These are phyloP conservation scores for Cantharis flavilabris DNA, from an alignment of 2,888 invertebrate species.

Conservation along the genomic window DNA sequence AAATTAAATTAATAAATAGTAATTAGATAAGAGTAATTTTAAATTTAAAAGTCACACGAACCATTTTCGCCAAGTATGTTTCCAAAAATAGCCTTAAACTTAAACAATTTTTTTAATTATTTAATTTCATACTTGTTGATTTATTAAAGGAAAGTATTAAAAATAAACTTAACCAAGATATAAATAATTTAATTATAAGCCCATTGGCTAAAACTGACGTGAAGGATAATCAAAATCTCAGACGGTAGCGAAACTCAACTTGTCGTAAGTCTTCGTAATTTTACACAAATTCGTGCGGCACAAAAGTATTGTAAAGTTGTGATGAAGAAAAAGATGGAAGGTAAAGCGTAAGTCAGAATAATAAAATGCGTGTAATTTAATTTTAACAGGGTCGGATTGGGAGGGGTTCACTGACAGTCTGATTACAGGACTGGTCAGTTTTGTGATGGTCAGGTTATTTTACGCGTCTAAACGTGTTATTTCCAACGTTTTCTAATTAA, in stretches of 20 bases:
- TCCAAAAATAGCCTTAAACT: not conserved
- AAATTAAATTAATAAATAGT: not conserved
- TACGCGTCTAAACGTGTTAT: conserved; percentile 43
- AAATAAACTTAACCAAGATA: conserved; percentile 41
- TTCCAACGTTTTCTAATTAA: conserved; percentile 44
- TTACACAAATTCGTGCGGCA: conserved; percentile 27
- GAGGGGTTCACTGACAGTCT: conserved; percentile 56
- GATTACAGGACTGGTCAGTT: conserved; percentile 51
- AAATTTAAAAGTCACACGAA: not conserved
- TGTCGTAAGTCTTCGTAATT: conserved; percentile 42
- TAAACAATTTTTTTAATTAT: not conserved
- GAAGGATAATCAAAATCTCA: conserved; percentile 46
- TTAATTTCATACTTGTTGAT: conserved; percentile 3
- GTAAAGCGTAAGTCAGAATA: conserved; percentile 45
- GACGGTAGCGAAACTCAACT: conserved; percentile 50
- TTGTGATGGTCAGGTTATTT: conserved; percentile 42
- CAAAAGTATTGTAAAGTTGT: not conserved
- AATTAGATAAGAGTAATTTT: not conserved
- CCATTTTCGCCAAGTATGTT: not conserved
- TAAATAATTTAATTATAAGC: conserved; percentile 53
- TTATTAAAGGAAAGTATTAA: conserved; percentile 8
- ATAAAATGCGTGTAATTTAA: conserved; percentile 54
- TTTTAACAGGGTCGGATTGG: conserved; percentile 57
- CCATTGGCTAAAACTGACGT: conserved; percentile 47
- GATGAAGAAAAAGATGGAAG: not conserved